Percentiles rank a stretch among this genome's conserved stretches.
Evolutionary conservation across 2,797 vertebrate species (phyloP).

Genomic region (Gymnoscopelus braueri): DNA sequence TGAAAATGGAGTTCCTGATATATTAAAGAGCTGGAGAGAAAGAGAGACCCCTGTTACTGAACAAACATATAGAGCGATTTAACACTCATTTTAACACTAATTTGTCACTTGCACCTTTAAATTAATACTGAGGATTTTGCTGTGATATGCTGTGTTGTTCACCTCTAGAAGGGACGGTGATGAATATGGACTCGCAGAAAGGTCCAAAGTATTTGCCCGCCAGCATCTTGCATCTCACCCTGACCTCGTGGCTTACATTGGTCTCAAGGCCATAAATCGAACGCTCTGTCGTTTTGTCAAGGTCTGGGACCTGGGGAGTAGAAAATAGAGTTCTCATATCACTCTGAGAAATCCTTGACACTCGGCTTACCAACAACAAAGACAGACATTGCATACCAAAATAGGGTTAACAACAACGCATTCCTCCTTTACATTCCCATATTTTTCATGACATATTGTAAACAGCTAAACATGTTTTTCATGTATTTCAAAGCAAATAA

Average conservation of each 20-base stretch:
- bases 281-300: constrained; percentile 72
- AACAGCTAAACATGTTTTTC: too few relatives aligned
- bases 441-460: too few relatives aligned
- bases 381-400: too few relatives aligned
- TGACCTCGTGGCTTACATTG: constrained; percentile 87
- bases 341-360: background rate
- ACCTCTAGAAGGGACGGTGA: constrained; percentile 78
- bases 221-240: constrained; percentile 85
- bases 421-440: too few relatives aligned
- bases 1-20: too few relatives aligned
- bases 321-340: constrained; percentile 42
- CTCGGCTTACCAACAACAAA: too few relatives aligned
- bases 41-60: too few relatives aligned
- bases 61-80: too few relatives aligned
- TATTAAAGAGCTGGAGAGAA: too few relatives aligned
- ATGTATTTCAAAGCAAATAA: too few relatives aligned
- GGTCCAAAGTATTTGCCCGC: constrained; percentile 84
- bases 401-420: background rate
- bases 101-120: background rate
- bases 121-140: background rate
- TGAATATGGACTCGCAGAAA: constrained; percentile 86
- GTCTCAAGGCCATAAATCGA: constrained; percentile 87
- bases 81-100: too few relatives aligned
- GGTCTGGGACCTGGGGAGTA: constrained; percentile 74
- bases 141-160: constrained; percentile 5